These are phyloP conservation scores for Gymnocephalus cernua DNA, from an alignment of 2,113 vertebrate genomes.

Conservation along the genomic window DNA sequence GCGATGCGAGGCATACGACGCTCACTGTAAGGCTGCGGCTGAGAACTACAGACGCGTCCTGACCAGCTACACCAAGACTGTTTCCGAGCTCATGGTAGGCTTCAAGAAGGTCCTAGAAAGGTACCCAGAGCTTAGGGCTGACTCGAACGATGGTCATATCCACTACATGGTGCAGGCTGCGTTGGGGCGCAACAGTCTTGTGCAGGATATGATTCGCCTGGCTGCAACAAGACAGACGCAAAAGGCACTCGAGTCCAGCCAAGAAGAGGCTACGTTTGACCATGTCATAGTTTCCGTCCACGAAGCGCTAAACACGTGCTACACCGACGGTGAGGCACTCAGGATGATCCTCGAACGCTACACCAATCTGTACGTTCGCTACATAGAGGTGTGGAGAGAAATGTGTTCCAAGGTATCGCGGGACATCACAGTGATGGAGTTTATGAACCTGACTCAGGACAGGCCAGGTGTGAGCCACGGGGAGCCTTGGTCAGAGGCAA, in stretches of 20 bases:
- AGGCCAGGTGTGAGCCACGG: neutral
- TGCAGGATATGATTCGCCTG: slow-evolving; percentile 10
- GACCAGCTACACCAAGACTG: neutral
- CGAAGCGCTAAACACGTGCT: neutral
- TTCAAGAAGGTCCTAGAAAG: slow-evolving; percentile 7
- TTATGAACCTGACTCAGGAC: neutral
- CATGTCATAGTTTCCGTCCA: neutral
- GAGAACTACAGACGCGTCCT: slow-evolving; percentile 4
- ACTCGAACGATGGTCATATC: neutral
- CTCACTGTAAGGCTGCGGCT: neutral
- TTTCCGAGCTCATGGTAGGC: slow-evolving; percentile 15
- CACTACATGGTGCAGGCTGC: slow-evolving; percentile 14
- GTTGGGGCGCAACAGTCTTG: neutral
- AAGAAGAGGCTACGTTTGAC: neutral
- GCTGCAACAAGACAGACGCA: neutral
- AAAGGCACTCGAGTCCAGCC: neutral
- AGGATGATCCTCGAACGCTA: neutral
- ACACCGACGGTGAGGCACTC: neutral
- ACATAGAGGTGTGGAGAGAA: neutral
- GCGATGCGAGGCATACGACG: slow-evolving; percentile 6
- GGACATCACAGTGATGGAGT: neutral
- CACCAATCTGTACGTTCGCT: neutral
- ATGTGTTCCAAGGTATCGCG: neutral
- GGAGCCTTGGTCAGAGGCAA: neutral
- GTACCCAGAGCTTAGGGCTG: slow-evolving; percentile 12